Conservation (phyloP, 2,113 vertebrate species). For the Scomber scombrus region DNA sequence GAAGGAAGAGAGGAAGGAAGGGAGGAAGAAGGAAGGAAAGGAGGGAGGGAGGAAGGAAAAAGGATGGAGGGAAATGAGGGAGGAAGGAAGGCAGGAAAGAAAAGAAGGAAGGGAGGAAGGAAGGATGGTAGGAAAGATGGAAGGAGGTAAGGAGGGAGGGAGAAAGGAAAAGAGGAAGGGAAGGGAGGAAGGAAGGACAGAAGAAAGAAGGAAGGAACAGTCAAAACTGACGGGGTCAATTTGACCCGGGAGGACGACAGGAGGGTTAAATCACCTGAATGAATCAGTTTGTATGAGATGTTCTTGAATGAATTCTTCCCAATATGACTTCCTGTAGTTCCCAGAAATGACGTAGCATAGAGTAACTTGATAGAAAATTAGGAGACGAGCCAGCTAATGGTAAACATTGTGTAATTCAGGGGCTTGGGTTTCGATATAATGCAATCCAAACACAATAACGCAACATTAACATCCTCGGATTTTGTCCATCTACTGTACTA, state of each 20-base stretch:
- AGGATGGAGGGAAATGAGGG: no score
- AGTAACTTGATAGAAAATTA: not conserved
- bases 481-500: not conserved
- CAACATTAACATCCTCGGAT: not conserved
- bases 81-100: no score
- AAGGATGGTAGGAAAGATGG: no score
- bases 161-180: not conserved
- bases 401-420: not conserved
- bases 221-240: no score
- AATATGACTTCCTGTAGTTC: not conserved
- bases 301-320: not conserved
- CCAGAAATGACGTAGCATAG: not conserved
- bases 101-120: no score
- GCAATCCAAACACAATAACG: not conserved
- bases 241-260: no score
- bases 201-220: no score
- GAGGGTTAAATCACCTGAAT: no score
- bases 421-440: not conserved
- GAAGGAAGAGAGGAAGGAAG: not conserved
- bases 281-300: no score
- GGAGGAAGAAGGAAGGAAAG: not conserved
- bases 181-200: not conserved
- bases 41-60: no score
- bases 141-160: no score
- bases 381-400: constrained; percentile 1